Base-by-base conservation (phyloP, 2,888 invertebrate species). In the Pachydiplax longipennis region DNA sequence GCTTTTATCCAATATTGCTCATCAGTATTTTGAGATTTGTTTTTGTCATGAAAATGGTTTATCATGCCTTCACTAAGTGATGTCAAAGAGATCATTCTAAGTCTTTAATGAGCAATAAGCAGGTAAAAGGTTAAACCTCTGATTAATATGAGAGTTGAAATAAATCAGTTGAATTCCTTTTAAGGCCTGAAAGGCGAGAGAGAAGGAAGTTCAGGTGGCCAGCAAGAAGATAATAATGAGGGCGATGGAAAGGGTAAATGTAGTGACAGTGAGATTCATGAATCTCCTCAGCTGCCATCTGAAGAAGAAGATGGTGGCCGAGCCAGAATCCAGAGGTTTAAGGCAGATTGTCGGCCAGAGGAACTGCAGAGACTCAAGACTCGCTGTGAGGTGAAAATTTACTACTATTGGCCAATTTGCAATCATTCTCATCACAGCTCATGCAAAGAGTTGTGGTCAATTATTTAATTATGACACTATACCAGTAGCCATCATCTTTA, bases 301-400 rank as follows among this genome's bases (percentile, higher is more conserved):
- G 96, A 96, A 93, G 95, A 96, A 92, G 95, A 96, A 90, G 87
- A 87, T 87, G 87, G 87, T n/a, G 87, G 87, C n/a, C 87, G 87
- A 25, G 90, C 80, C n/a, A 80, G 80, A 93, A 93, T 97, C 92
- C 96, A 97, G 93, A 96, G 95, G 95, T 95, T 95, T 93, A 97
- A 96, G 93, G 97, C 97, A 18, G 97, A 97, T 92, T 98, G 98
- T 93, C 97, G 97, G 93, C 96, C 97, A 0, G 96, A 97, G 91
- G 96, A 97, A 92, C 94, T 98, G 91, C 97, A 96, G 93, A 96
- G 96, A 92, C 94, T 97, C 91, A 97, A 95, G 94, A 94, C 95
- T 90, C 96, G 96, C 92, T 97, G 97, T 93, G 97, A 97, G 93
- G 94, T 94, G 91, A 91, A 91, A n/a, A 22, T 40, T 4, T 22